These are phyloP conservation scores for Labrus mixtus DNA, from an alignment of 2,113 vertebrate species.

Conservation along the genomic window DNA sequence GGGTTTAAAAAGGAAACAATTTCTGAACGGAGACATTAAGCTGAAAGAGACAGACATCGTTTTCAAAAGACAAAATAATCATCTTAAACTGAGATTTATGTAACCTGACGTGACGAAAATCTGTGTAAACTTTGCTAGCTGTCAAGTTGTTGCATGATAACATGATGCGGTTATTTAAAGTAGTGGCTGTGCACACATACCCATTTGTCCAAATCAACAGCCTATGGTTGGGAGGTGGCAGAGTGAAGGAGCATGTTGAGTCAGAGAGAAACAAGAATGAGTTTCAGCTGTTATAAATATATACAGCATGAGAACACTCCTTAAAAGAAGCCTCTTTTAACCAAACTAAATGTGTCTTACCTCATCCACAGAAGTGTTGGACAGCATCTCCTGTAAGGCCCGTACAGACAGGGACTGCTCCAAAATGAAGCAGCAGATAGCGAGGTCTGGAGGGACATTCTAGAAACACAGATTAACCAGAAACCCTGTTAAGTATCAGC, in stretches of 20 bases:
- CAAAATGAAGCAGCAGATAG: slow-evolving; percentile 92
- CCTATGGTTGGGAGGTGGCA: slow-evolving; percentile 61
- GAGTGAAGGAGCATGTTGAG: slow-evolving; percentile 11
- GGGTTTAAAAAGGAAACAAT: too few relatives aligned
- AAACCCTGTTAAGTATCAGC: not conserved
- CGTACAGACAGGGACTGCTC: slow-evolving; percentile 94
- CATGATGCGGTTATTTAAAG: not conserved
- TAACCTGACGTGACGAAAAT: too few relatives aligned
- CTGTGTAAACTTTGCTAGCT: too few relatives aligned
- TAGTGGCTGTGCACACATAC: slow-evolving; percentile 66
- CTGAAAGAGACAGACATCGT: too few relatives aligned
- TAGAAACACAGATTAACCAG: slow-evolving; percentile 64
- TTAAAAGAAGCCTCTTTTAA: not conserved
- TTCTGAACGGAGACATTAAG: too few relatives aligned
- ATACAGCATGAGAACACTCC: not conserved
- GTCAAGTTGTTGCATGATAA: too few relatives aligned
- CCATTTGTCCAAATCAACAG: slow-evolving; percentile 88
- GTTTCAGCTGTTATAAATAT: slow-evolving; percentile 12
- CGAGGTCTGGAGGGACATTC: slow-evolving; percentile 93
- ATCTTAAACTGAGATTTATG: too few relatives aligned
- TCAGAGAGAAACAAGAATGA: slow-evolving; percentile 27
- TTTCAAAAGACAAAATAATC: too few relatives aligned
- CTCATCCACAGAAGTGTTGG: slow-evolving; percentile 87
- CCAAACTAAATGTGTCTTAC: slow-evolving; percentile 39
- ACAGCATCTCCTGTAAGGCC: slow-evolving; percentile 92